phyloP scores from a whole-genome alignment of 1,140 invertebrate genomes.

The Drosophila guanche region DNA sequence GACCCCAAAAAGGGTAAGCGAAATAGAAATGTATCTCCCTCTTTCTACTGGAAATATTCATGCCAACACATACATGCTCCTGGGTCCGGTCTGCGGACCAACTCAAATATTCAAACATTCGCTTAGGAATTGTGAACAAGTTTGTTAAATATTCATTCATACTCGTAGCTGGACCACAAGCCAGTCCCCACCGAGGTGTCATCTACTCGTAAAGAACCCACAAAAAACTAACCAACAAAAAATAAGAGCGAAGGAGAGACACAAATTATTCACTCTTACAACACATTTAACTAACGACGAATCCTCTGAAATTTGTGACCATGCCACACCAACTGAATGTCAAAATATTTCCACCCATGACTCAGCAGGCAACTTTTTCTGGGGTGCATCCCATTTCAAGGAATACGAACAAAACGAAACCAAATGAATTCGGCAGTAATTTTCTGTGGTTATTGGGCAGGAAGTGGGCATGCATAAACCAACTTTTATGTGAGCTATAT shows the following conservation, averaged over 20 bases:
- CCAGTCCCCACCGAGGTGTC: slow-evolving; percentile 31
- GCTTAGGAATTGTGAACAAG: slow-evolving; percentile 62
- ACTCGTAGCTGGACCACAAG: slow-evolving; percentile 51
- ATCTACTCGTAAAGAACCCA: slow-evolving; percentile 14
- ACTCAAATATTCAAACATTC: slow-evolving; percentile 59
- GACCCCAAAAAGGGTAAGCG: too few species aligned
- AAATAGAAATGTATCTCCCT: background rate
- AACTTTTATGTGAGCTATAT: background rate
- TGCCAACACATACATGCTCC: slow-evolving; percentile 5
- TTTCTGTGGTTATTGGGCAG: slow-evolving; percentile 43
- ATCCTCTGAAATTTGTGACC: slow-evolving; percentile 2
- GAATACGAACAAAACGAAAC: too few species aligned
- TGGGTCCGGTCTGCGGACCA: slow-evolving; percentile 18
- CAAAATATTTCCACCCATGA: slow-evolving; percentile 38
- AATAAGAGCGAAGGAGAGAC: background rate
- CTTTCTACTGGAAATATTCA: slow-evolving; percentile 15
- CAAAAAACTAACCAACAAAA: background rate
- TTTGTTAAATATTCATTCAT: slow-evolving; percentile 76
- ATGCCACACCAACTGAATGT: slow-evolving; percentile 39
- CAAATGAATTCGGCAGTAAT: slow-evolving; percentile 32
- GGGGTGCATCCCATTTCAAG: too few species aligned
- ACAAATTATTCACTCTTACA: slow-evolving; percentile 45
- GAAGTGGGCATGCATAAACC: slow-evolving; percentile 21
- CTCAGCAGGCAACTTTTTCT: slow-evolving; percentile 28
- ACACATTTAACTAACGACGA: slow-evolving; percentile 27